Evolutionary conservation across 2,113 vertebrate genomes (phyloP), one percentile per base, ranked within the genome.

Genomic region (Typhlomys cinereus): DNA sequence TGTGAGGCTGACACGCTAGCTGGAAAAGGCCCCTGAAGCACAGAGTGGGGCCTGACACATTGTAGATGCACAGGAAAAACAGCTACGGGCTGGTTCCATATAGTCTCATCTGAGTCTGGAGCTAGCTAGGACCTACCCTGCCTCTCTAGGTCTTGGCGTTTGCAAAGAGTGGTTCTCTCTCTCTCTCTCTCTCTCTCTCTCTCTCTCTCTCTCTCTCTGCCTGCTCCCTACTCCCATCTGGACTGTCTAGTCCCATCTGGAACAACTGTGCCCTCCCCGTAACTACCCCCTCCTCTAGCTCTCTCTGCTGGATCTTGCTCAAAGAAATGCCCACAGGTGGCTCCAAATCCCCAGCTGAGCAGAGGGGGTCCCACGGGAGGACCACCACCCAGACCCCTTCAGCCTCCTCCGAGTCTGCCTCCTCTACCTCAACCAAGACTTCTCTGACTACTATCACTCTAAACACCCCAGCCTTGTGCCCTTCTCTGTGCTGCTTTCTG

Each of bases 311-410:
- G 39, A 50, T 52, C 3, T 1, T 52, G 39, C 48, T 69, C 62
- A 64, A 78, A 18, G 25, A 64, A 25, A 31, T 46, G 61, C 36
- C 25, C n/a, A 59, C 2, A 20, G 17, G 1, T 25, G 39, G 6
- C 21, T 59, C 46, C 41, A 39, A 52, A 54, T 17, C 9, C 34
- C 48, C 59, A 61, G 20, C 12, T 50, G 62, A 41, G 46, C 34
- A 15, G 7, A n/a, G 69, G 27, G 39, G 69, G 27, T 8, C 23
- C 4, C 21, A 44, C 1, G 0, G n/a, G 23, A 21, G 11, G 14
- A 15, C 34, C 66, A 41, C 66, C 75, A 52, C 67, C 39, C 25
- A 20, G 20, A n/a, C 4, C 48, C 62, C 27, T 82, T 39, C 25
- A 31, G 11, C 23, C 20, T n/a, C 25, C 86, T 1, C 2, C 12